Percentiles rank a stretch among this genome's conserved stretches.
Conservation (phyloP, 1,140 invertebrate species). For the Caenorhabditis inopinata region DNA sequence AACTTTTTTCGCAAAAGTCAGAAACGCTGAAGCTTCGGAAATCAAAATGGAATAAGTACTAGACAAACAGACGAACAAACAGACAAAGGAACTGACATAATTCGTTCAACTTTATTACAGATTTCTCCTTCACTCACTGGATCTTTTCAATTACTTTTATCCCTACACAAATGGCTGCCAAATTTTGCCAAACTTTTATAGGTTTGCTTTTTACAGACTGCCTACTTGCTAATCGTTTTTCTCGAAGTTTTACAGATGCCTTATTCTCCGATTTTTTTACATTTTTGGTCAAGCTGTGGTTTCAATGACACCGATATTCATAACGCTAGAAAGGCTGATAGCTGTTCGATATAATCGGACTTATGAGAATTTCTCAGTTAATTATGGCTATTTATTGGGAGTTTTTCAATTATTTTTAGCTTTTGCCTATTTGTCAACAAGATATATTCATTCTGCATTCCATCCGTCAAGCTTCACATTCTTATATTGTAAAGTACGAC, state of each 20-base stretch:
- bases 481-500: constrained; percentile 11
- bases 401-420: background rate
- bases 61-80: no score
- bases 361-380: background rate
- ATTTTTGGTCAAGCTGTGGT: background rate
- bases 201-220: background rate
- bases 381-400: background rate
- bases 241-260: background rate
- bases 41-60: no score
- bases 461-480: background rate
- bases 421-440: background rate
- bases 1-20: no score
- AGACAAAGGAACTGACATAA: no score
- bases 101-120: no score
- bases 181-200: background rate
- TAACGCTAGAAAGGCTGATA: background rate
- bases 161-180: background rate
- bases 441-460: constrained; percentile 6
- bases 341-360: background rate
- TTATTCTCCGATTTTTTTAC: background rate
- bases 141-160: background rate
- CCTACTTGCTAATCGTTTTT: no score
- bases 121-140: background rate
- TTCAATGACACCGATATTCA: background rate
- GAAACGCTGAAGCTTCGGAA: no score